A percentile compares a stretch with the other conserved stretches of the same genome.
Evolutionary conservation across 2,113 vertebrate species (phyloP).

Genomic region (Agapornis roseicollis): DNA sequence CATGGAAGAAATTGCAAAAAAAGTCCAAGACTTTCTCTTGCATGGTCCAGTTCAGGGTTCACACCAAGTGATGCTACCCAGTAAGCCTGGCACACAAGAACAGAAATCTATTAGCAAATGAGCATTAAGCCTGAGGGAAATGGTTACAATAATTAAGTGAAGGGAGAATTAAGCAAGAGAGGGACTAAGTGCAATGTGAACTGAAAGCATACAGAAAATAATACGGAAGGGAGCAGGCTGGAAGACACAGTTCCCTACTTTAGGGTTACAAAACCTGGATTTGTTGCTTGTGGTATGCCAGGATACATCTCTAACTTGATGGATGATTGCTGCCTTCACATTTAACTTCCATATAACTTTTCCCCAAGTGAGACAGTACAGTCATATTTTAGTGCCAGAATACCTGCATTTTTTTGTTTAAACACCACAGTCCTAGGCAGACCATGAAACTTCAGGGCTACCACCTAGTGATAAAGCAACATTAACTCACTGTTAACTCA

Average conservation of each 20-base stretch:
- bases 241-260: background rate
- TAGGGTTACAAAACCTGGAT: background rate
- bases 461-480: background rate
- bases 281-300: background rate
- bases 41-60: background rate
- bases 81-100: background rate
- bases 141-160: background rate
- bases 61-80: background rate
- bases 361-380: background rate
- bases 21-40: background rate
- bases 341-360: background rate
- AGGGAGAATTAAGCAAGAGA: background rate
- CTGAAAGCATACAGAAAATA: background rate
- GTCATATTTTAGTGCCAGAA: background rate
- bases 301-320: background rate
- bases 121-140: background rate
- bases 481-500: too few relatives aligned
- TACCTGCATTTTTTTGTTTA: background rate
- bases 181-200: background rate
- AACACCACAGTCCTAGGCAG: background rate
- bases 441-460: background rate
- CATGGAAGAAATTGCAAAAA: background rate
- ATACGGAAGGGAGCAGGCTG: background rate
- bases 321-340: background rate
- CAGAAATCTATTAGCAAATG: slow-evolving; percentile 7